These are phyloP conservation scores for Philhelius pedissequus DNA, from an alignment of 2,888 invertebrate genomes.

Conservation along the genomic window DNA sequence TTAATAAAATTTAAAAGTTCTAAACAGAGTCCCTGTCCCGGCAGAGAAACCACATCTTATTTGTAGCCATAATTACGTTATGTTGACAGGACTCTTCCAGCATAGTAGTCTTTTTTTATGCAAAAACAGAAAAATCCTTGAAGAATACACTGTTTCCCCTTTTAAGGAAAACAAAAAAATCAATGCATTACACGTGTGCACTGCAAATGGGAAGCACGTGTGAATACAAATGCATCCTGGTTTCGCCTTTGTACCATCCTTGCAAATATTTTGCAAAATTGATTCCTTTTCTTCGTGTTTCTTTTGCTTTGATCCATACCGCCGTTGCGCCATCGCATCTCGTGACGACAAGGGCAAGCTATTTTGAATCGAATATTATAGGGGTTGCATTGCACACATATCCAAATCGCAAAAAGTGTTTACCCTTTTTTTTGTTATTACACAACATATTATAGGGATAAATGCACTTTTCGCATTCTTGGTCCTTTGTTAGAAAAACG, in stretches of 20 bases:
- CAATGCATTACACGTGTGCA: slow-evolving; percentile 63
- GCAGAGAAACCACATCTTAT: slow-evolving; percentile 18
- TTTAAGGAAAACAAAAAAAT: slow-evolving; percentile 49
- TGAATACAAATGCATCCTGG: slow-evolving; percentile 60
- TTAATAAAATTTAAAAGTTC: neutral
- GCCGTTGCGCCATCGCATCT: too few species aligned
- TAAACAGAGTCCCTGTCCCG: neutral
- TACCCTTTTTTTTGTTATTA: slow-evolving; percentile 31
- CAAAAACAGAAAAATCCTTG: neutral
- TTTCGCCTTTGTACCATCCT: slow-evolving; percentile 57
- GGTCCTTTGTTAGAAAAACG: slow-evolving; percentile 15
- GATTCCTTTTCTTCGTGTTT: slow-evolving; percentile 45
- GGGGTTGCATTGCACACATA: slow-evolving; percentile 36
- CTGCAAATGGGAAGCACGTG: slow-evolving; percentile 61
- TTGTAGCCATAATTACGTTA: slow-evolving; percentile 57
- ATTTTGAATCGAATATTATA: neutral
- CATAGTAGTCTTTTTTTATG: neutral
- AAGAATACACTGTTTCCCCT: neutral
- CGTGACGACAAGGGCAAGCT: neutral
- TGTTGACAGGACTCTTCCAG: slow-evolving; percentile 18
- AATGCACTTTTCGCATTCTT: slow-evolving; percentile 52
- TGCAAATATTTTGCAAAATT: slow-evolving; percentile 65
- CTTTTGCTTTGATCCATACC: slow-evolving; percentile 47
- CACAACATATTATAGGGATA: neutral
- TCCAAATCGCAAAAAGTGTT: neutral